These are phyloP conservation scores for Hypanus sabinus DNA, from an alignment of 2,113 vertebrate species.

Conservation along the genomic window DNA sequence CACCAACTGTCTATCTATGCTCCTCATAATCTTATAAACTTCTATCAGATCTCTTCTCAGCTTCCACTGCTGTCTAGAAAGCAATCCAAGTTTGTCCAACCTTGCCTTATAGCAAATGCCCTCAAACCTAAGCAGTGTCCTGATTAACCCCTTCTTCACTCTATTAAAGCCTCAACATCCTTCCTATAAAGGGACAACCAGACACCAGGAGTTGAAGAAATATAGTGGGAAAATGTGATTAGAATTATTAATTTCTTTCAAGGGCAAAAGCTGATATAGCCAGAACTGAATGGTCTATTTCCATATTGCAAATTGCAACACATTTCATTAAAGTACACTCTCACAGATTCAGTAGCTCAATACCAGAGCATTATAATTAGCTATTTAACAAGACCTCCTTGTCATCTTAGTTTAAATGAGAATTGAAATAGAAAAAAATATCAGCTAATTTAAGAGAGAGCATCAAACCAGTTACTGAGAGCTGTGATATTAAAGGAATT, in stretches of 20 bases:
- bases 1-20: too few species aligned
- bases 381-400: background rate
- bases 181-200: too few species aligned
- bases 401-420: background rate
- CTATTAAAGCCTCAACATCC: too few species aligned
- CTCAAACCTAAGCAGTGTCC: too few species aligned
- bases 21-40: too few species aligned
- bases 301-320: background rate
- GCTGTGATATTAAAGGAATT: background rate
- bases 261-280: background rate
- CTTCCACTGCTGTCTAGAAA: too few species aligned
- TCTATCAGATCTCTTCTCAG: too few species aligned
- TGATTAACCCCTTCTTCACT: too few species aligned
- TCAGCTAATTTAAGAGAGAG: background rate
- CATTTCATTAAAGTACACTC: background rate
- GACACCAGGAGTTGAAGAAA: background rate
- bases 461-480: background rate
- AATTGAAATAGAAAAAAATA: background rate
- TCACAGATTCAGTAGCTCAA: background rate
- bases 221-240: background rate
- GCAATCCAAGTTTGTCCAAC: too few species aligned
- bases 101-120: too few species aligned
- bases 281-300: background rate
- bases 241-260: background rate
- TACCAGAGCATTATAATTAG: background rate